These are phyloP conservation scores for Chloropsis cyanopogon DNA, from an alignment of 2,113 vertebrate genomes.

Conservation along the genomic window DNA sequence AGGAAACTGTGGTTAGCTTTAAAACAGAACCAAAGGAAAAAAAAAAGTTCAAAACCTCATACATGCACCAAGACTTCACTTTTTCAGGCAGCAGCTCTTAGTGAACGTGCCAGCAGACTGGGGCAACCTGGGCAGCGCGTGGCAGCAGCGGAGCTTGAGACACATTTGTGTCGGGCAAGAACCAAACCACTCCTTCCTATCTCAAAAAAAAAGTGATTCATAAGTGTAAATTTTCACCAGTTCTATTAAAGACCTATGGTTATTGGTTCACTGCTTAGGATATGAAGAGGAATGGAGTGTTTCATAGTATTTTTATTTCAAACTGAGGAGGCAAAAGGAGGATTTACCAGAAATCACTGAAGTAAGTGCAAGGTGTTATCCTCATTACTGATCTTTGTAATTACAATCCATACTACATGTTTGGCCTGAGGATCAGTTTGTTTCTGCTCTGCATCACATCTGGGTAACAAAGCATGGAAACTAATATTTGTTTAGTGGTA, in stretches of 20 bases:
- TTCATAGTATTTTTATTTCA: background rate
- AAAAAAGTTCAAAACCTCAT: background rate
- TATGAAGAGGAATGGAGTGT: background rate
- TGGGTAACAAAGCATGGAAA: background rate
- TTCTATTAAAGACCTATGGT: background rate
- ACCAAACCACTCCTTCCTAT: background rate
- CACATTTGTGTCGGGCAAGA: background rate
- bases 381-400: background rate
- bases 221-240: background rate
- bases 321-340: background rate
- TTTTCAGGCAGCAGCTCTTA: background rate
- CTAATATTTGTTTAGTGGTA: background rate
- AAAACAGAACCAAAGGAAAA: background rate
- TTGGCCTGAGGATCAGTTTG: background rate
- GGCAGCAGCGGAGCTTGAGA: background rate
- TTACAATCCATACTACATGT: background rate
- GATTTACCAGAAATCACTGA: background rate
- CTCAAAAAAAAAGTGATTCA: background rate
- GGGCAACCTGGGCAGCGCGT: background rate
- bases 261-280: background rate
- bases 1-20: background rate
- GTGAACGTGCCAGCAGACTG: fast-evolving
- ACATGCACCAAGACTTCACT: background rate
- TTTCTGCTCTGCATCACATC: background rate
- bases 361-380: background rate